A percentile compares a stretch with the other conserved stretches of the same genome.
Evolutionary conservation across 2,113 vertebrate species (phyloP).

Genomic region (Labrus mixtus): DNA sequence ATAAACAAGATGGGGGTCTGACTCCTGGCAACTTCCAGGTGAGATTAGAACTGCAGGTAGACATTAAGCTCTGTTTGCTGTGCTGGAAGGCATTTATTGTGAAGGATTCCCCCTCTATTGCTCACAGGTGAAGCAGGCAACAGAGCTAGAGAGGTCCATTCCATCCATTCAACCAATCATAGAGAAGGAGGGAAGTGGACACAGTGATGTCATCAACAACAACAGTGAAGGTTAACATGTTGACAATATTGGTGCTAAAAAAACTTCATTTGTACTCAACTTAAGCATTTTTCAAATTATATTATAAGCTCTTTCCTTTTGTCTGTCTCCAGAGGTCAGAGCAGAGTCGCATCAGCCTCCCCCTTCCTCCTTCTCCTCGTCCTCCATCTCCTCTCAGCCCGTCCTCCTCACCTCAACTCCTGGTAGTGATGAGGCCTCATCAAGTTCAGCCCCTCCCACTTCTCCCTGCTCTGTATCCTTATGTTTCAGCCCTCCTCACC

Average conservation of each 20-base stretch:
- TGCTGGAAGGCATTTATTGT: constrained; percentile 26
- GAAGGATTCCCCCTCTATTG: constrained; percentile 9
- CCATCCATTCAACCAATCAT: constrained; percentile 44
- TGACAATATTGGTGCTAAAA: neutral
- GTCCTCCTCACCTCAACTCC: constrained; percentile 80
- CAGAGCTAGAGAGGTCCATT: neutral
- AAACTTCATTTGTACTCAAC: neutral
- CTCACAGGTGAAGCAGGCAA: constrained; percentile 25
- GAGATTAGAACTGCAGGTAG: neutral
- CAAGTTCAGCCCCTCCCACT: constrained; percentile 63
- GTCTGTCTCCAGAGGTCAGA: constrained; percentile 83
- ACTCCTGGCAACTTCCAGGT: constrained; percentile 33
- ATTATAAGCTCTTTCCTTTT: neutral
- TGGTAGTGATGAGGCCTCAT: constrained; percentile 64
- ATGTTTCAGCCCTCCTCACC: constrained; percentile 87
- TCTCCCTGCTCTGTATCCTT: constrained; percentile 59
- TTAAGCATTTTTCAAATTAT: neutral
- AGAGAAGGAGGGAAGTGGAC: constrained; percentile 16
- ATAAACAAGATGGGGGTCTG: neutral
- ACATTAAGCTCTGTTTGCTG: neutral
- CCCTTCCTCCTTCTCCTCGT: neutral
- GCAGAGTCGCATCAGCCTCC: constrained; percentile 82
- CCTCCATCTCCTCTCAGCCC: neutral
- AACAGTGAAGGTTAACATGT: constrained; percentile 41
- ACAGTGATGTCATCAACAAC: constrained; percentile 36